Evolutionary conservation across 2,888 invertebrate species (phyloP).

Genomic region (Nomada fucata): DNA sequence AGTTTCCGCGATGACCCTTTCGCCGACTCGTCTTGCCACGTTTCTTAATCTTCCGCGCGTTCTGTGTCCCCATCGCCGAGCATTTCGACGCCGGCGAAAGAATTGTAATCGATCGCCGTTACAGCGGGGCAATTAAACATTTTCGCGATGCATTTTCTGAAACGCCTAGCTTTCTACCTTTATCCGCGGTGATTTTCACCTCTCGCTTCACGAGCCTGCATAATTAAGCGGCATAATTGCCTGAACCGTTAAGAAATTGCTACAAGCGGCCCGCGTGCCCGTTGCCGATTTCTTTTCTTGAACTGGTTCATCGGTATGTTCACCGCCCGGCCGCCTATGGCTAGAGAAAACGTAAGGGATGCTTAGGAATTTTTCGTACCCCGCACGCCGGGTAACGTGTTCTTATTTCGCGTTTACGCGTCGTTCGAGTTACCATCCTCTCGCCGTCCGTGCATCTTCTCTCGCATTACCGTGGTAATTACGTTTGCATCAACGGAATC

Average conservation of each 20-base stretch:
- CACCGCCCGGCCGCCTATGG: slow-evolving; percentile 16
- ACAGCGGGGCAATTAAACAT: slow-evolving; percentile 66
- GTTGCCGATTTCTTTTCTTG: slow-evolving; percentile 55
- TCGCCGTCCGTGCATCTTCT: slow-evolving; percentile 25
- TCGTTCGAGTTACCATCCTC: slow-evolving; percentile 27
- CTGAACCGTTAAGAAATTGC: slow-evolving; percentile 70
- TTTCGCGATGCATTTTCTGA: slow-evolving; percentile 58
- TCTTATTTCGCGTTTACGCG: slow-evolving; percentile 59
- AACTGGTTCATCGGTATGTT: slow-evolving; percentile 68
- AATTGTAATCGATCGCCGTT: slow-evolving; percentile 65
- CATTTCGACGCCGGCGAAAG: slow-evolving; percentile 55
- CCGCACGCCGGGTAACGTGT: slow-evolving; percentile 55
- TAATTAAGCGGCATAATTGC: slow-evolving; percentile 68
- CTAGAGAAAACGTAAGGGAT: slow-evolving; percentile 29
- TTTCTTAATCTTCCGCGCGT: slow-evolving; percentile 38
- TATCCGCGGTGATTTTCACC: background rate
- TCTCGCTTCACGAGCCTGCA: slow-evolving; percentile 48
- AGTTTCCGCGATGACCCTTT: slow-evolving; percentile 14
- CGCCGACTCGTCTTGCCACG: background rate
- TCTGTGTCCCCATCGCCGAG: background rate
- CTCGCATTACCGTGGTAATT: slow-evolving; percentile 46
- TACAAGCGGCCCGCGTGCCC: slow-evolving; percentile 30
- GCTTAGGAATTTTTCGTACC: slow-evolving; percentile 43
- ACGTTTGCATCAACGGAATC: slow-evolving; percentile 28
- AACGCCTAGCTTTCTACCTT: slow-evolving; percentile 42